phyloP scores from a whole-genome alignment of 2,888 invertebrate species.

The Chymomyza fuscimana region DNA sequence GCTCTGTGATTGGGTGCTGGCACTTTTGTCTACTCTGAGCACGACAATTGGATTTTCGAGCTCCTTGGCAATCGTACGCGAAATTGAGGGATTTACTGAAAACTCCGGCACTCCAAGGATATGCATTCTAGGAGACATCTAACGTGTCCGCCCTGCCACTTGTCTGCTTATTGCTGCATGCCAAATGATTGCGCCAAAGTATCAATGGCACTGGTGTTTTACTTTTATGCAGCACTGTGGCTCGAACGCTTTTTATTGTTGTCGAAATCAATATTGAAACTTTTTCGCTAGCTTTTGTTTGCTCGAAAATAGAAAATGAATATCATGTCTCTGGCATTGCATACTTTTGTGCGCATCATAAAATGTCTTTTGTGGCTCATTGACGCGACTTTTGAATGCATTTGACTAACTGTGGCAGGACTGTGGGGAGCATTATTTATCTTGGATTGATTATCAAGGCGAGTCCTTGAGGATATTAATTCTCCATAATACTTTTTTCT shows the following conservation, averaged over 20 bases:
- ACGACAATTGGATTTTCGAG: slow-evolving; percentile 66
- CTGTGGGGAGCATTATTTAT: not conserved
- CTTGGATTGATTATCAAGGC: not conserved
- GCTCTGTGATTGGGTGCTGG: slow-evolving; percentile 23
- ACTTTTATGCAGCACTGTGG: not conserved
- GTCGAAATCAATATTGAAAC: slow-evolving; percentile 30
- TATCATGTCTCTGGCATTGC: slow-evolving; percentile 4
- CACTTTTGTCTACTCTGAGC: slow-evolving; percentile 46
- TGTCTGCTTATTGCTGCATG: slow-evolving; percentile 59
- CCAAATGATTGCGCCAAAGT: slow-evolving; percentile 52
- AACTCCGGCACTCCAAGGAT: slow-evolving; percentile 21
- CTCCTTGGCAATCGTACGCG: slow-evolving; percentile 39
- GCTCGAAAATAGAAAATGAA: not conserved
- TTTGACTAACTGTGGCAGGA: not conserved
- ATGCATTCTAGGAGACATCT: slow-evolving; percentile 7
- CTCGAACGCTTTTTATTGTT: slow-evolving; percentile 16
- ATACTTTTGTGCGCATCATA: slow-evolving; percentile 3
- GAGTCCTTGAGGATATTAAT: not conserved
- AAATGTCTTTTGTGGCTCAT: slow-evolving; percentile 2
- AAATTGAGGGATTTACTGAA: slow-evolving; percentile 57
- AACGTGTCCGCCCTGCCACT: slow-evolving; percentile 33
- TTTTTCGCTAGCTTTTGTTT: slow-evolving; percentile 1
- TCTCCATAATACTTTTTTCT: no score
- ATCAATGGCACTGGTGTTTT: slow-evolving; percentile 38
- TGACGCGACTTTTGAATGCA: not conserved